Percentiles rank a stretch among this genome's conserved stretches.
Conservation (phyloP, 1,140 invertebrate genomes). For the Lithobius niger region DNA sequence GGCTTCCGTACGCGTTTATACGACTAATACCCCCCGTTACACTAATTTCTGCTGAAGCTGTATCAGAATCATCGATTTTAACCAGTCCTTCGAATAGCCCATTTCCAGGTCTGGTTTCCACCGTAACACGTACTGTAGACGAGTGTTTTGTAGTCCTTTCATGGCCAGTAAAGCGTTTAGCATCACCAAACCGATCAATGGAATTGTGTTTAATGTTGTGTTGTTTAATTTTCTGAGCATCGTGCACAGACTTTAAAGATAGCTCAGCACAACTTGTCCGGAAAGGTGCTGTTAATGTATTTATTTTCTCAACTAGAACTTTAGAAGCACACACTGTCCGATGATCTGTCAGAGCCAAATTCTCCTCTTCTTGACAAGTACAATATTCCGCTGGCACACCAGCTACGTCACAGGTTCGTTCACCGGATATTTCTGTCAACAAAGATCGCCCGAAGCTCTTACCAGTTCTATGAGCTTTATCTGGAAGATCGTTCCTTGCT, state of each 20-base stretch:
- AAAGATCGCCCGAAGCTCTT: neutral
- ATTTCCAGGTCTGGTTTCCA: neutral
- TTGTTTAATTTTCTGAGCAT: neutral
- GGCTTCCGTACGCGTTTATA: neutral
- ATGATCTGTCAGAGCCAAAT: neutral
- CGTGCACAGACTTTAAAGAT: neutral
- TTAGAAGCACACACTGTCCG: neutral
- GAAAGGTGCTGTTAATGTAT: neutral
- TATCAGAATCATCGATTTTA: neutral
- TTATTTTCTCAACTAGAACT: neutral
- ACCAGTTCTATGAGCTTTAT: neutral
- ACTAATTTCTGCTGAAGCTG: no score
- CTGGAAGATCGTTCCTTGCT: neutral
- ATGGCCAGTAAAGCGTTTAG: no score
- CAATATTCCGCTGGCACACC: neutral
- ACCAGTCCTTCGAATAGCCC: neutral
- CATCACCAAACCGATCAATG: no score
- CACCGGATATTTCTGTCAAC: neutral
- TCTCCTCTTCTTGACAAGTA: neutral
- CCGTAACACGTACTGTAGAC: neutral
- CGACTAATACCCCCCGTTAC: neutral
- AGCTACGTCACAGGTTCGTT: neutral
- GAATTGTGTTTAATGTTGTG: no score
- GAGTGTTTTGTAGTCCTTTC: no score
- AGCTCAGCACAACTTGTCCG: neutral